These are phyloP conservation scores for Pachypsylla venusta DNA, from an alignment of 1,140 invertebrate genomes.

Conservation along the genomic window DNA sequence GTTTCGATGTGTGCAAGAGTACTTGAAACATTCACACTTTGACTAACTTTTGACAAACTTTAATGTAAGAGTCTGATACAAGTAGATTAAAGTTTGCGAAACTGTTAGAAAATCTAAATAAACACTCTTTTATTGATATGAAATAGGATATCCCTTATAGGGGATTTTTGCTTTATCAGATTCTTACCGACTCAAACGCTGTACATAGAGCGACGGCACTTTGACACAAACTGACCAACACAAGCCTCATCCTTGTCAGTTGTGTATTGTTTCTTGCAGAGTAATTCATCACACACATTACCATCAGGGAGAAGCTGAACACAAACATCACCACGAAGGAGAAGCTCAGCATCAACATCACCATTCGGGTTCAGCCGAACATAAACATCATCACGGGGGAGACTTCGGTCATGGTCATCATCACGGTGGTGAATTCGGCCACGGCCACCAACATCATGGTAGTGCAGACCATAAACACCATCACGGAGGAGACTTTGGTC, in stretches of 20 bases:
- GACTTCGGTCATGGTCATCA: slow-evolving; percentile 19
- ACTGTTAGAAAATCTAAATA: too few relatives aligned
- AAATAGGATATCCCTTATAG: neutral
- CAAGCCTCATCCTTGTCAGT: slow-evolving; percentile 9
- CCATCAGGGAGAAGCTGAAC: slow-evolving; percentile 1
- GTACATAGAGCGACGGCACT: neutral
- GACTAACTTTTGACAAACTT: slow-evolving; percentile 6
- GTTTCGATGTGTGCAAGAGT: slow-evolving; percentile 1
- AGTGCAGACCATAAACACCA: slow-evolving; percentile 15
- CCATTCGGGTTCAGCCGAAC: slow-evolving; percentile 18
- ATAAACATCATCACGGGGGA: slow-evolving; percentile 19
- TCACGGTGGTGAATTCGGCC: slow-evolving; percentile 18
- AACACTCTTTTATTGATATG: neutral
- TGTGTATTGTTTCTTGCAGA: slow-evolving; percentile 13
- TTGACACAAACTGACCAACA: slow-evolving; percentile 6
- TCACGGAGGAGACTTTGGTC: slow-evolving; percentile 19
- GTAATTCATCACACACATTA: slow-evolving; percentile 21
- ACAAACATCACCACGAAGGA: slow-evolving; percentile 18
- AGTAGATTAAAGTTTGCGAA: neutral
- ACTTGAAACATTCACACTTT: slow-evolving; percentile 5
- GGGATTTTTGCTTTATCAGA: neutral
- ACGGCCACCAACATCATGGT: slow-evolving; percentile 13
- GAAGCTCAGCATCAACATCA: slow-evolving; percentile 19
- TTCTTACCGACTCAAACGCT: neutral
- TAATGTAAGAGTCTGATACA: neutral